Base-by-base conservation (phyloP, 53 echinoderm and acorn worm genomes). In the Actinopyga echinites region DNA sequence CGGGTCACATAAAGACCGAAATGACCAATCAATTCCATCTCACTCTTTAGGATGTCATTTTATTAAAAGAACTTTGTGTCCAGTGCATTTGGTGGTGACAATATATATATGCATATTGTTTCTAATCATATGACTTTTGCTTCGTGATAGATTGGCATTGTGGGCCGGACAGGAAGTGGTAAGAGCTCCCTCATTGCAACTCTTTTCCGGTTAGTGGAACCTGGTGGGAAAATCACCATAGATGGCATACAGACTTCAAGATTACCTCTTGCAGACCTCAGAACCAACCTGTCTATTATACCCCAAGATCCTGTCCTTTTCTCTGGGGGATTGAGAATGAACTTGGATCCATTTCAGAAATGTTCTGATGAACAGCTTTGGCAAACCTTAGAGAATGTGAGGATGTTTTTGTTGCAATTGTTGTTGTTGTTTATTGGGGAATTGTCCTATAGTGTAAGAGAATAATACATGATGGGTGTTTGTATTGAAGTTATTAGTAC, bases 291-390 rank as follows among this genome's bases (percentile, higher is more conserved):
- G 45, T 93, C 96, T 26, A 93, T 96, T 64, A 93, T 96, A 30
- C 96, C 93, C 64, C 93, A 96, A 91, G 93, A 96, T 79, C 96
- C 96, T 0, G 93, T 96, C 22, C 82, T 96, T 54, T 96, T 96
- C 78, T 87, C 91, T 30, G 90, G 93, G 2, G 83, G 64, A 23
- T 69, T 93, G 24, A 79, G 93, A 20, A 73, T 84, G 19, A 93
- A 96, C 42, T 65, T 93, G 57, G 96, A 96, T 75, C 96, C 96
- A 1, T 93, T 96, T 83, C 83, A 57, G 22, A 80, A 83, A 23
- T 83, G 89, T 30, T 31, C 83, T 0, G 96, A 95, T 57, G 55
- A 77, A 4, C 66, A 83, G 56, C 83, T 95, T 10, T 95, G 96
- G 96, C 83, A 87, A 43, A 89, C 88, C 32, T 54, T 95, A n/a